Percentiles rank a stretch among this genome's conserved stretches.
Evolutionary conservation across 2,797 vertebrate genomes (phyloP).

Genomic region (Micrastur ruficollis): DNA sequence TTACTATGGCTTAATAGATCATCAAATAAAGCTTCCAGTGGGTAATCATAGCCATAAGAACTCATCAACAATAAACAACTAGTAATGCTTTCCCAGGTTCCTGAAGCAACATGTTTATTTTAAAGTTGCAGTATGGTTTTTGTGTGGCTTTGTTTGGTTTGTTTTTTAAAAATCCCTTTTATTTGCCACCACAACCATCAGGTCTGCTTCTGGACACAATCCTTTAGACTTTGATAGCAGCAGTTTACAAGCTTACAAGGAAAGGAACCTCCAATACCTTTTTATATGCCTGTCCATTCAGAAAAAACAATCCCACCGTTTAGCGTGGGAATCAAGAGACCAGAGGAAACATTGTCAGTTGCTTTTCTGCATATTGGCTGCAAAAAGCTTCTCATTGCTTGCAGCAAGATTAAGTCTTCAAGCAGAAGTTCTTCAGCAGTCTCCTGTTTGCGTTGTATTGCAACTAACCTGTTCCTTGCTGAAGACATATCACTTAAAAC

Average conservation of each 20-base stretch:
- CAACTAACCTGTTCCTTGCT: not conserved
- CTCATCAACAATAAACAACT: not conserved
- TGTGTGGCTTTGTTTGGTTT: not conserved
- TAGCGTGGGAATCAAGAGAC: not conserved
- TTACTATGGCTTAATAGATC: not conserved
- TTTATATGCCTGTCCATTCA: not conserved
- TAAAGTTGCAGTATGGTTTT: not conserved
- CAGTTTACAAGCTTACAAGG: not conserved
- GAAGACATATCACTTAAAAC: not conserved
- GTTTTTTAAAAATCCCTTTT: not conserved
- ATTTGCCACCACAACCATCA: not conserved
- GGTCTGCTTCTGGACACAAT: not conserved
- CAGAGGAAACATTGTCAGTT: not conserved
- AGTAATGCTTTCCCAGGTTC: not conserved
- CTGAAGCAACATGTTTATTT: not conserved
- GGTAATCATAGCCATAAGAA: not conserved
- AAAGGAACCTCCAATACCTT: not conserved
- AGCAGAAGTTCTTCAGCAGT: not conserved
- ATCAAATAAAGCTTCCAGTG: not conserved
- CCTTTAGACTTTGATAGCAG: not conserved
- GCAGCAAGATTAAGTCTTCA: not conserved
- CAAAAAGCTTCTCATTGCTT: not conserved
- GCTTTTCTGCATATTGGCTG: not conserved
- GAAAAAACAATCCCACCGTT: not conserved
- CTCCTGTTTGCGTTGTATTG: not conserved